These are phyloP conservation scores for Paraescarpia echinospica DNA, from an alignment of 1,140 invertebrate species.

Conservation along the genomic window DNA sequence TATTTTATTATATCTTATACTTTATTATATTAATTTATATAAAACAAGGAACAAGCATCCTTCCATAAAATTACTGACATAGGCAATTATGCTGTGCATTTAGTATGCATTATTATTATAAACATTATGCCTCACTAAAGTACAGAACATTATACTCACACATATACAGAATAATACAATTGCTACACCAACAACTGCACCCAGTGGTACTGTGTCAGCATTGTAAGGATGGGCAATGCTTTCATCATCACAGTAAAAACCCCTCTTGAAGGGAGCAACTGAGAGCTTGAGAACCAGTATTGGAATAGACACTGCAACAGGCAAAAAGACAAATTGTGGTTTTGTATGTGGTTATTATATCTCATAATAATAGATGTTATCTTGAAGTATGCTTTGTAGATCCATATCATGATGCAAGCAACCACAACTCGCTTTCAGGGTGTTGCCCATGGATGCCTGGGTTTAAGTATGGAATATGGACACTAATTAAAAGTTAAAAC, in stretches of 20 bases:
- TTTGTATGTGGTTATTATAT: neutral
- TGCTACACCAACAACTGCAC: constrained; percentile 24
- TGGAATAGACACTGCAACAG: constrained; percentile 20
- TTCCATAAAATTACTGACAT: too few species aligned
- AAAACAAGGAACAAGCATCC: too few species aligned
- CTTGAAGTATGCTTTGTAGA: too few species aligned
- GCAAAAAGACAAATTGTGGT: neutral
- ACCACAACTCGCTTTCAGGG: too few species aligned
- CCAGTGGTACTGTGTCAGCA: constrained; percentile 32
- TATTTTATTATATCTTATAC: too few species aligned
- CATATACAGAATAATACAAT: constrained; percentile 5
- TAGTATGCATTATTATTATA: neutral
- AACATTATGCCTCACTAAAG: neutral
- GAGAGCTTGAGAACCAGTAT: constrained; percentile 10
- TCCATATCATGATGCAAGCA: too few species aligned
- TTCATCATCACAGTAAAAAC: constrained; percentile 92
- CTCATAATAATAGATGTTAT: too few species aligned
- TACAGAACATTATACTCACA: neutral
- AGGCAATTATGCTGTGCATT: too few species aligned
- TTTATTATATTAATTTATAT: too few species aligned
- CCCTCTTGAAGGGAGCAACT: constrained; percentile 72
- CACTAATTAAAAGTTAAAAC: too few species aligned
- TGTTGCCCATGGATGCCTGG: too few species aligned
- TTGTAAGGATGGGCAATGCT: constrained; percentile 75
- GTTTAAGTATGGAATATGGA: too few species aligned